phyloP scores from a whole-genome alignment of 2,797 vertebrate species.

The Leptatherina wallacei region DNA sequence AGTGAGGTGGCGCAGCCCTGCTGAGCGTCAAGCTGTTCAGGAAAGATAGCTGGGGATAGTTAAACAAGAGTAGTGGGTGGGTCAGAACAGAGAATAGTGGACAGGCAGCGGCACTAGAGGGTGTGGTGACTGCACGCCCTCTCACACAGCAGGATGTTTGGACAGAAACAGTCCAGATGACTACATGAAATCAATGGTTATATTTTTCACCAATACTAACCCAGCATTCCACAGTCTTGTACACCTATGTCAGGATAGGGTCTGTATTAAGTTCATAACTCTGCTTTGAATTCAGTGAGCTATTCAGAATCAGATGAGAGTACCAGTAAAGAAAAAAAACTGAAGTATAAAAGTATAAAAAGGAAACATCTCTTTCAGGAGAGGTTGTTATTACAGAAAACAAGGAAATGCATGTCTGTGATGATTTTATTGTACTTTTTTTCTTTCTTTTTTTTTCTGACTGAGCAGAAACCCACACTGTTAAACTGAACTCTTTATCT shows the following conservation, averaged over 20 bases:
- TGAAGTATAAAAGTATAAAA: background rate
- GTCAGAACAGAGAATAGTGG: slow-evolving; percentile 43
- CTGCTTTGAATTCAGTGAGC: background rate
- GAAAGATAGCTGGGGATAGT: slow-evolving; percentile 64
- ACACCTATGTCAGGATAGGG: background rate
- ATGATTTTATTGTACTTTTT: background rate
- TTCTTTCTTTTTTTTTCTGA: background rate
- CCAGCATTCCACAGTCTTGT: background rate
- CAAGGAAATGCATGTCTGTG: background rate
- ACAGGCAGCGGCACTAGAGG: slow-evolving; percentile 54
- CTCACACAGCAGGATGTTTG: slow-evolving; percentile 35
- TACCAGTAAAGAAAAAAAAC: background rate
- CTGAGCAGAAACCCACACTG: background rate
- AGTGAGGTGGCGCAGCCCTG: slow-evolving; percentile 23
- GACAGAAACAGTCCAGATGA: slow-evolving; percentile 29
- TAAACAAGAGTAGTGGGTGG: slow-evolving; percentile 63
- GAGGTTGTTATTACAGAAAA: background rate
- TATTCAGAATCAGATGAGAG: background rate
- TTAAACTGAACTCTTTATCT: background rate
- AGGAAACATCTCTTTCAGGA: background rate
- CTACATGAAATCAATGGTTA: slow-evolving; percentile 14
- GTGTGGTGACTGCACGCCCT: slow-evolving; percentile 50
- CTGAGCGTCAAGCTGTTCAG: slow-evolving; percentile 61
- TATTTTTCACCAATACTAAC: background rate
- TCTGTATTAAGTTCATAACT: background rate